Conservation (phyloP, 2,113 vertebrate genomes). For the Protobothrops flavoviridis region DNA sequence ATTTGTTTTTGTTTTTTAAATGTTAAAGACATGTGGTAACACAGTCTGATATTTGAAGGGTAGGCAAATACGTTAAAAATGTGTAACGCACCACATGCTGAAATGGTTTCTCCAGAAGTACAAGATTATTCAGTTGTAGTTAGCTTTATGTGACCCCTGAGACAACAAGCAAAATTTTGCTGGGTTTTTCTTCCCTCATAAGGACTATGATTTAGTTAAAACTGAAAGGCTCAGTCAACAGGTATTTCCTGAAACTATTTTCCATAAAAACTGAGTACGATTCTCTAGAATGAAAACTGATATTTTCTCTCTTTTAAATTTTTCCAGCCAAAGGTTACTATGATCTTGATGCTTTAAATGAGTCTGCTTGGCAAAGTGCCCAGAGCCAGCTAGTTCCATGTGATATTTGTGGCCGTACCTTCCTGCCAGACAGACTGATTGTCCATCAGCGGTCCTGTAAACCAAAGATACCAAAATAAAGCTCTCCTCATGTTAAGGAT, state of each 20-base stretch:
- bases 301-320: conserved; percentile 58
- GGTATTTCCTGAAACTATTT: conserved; percentile 81
- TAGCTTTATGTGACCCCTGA: conserved; percentile 61
- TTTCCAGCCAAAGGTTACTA: conserved; percentile 78
- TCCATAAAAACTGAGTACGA: conserved; percentile 65
- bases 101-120: conserved; percentile 52
- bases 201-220: conserved; percentile 69
- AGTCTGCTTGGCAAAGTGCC: conserved; percentile 76
- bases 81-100: conserved; percentile 53
- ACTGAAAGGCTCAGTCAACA: conserved; percentile 74
- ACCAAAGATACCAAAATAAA: conserved; percentile 66
- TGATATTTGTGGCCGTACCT: conserved; percentile 75
- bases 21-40: conserved; percentile 55
- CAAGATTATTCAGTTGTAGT: conserved; percentile 56
- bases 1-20: conserved; percentile 41
- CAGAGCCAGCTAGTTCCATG: conserved; percentile 78
- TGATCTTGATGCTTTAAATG: conserved; percentile 77
- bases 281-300: conserved; percentile 72
- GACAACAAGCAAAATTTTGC: conserved; percentile 51
- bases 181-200: conserved; percentile 22
- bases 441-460: conserved; percentile 78
- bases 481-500: neutral
- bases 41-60: conserved; percentile 58
- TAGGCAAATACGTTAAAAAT: conserved; percentile 69
- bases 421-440: conserved; percentile 79